These are phyloP conservation scores for Catotricha subobsoleta DNA, from an alignment of 2,888 invertebrate species.

Conservation along the genomic window DNA sequence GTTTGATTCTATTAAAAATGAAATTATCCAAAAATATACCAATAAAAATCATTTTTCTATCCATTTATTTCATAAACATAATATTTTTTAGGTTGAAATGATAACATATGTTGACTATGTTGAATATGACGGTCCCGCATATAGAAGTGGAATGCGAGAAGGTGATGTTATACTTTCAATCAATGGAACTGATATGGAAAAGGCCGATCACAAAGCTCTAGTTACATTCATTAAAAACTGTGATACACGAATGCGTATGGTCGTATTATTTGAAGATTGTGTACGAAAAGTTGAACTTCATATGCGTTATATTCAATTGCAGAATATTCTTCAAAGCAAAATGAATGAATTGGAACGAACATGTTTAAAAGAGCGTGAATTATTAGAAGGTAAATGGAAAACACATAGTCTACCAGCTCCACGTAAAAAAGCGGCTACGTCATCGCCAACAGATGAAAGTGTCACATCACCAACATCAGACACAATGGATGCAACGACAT, in stretches of 20 bases:
- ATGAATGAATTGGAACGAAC: constrained; percentile 70
- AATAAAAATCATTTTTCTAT: not conserved
- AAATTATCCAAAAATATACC: not conserved
- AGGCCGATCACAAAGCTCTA: constrained; percentile 80
- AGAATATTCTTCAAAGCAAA: constrained; percentile 65
- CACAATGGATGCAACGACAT: constrained; percentile 26
- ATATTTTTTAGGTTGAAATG: constrained; percentile 49
- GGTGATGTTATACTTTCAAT: constrained; percentile 94
- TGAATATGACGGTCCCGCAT: constrained; percentile 81
- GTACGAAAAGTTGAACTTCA: constrained; percentile 85
- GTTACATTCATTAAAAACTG: constrained; percentile 84
- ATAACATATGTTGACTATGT: constrained; percentile 96
- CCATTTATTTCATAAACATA: not conserved
- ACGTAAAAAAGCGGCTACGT: constrained; percentile 54
- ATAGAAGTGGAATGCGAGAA: constrained; percentile 75
- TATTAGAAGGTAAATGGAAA: constrained; percentile 74
- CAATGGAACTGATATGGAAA: constrained; percentile 89
- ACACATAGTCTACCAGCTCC: constrained; percentile 75
- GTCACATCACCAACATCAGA: constrained; percentile 30
- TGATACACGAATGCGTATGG: constrained; percentile 83
- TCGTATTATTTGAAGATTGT: constrained; percentile 91
- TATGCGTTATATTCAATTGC: constrained; percentile 79
- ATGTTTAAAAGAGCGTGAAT: constrained; percentile 61
- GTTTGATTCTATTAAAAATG: not conserved
- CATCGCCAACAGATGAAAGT: constrained; percentile 24